Base-by-base conservation (phyloP, 2,888 invertebrate species). In the Eulithis testata region DNA sequence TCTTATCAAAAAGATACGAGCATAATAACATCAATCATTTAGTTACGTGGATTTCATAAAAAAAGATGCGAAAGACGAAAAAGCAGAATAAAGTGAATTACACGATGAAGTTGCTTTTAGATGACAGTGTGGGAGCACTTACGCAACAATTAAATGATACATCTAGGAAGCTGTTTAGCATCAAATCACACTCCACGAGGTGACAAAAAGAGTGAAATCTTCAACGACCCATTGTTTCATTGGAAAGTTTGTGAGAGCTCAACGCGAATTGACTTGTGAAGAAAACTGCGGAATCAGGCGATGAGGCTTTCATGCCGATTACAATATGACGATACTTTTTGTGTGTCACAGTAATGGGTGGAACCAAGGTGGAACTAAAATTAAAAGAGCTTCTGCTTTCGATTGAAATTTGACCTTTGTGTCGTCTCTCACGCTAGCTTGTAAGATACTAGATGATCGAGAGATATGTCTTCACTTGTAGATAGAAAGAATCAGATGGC, bases 181-280 rank as follows among this genome's bases (percentile, higher is more conserved):
- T 77, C 73, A 76, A 79, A 76, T 80, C 75, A 76, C 78, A 78
- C 79, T 53, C 75, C 79, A 76, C 79, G 79, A 73, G 79, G 85
- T 90, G 89, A 89, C 89, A 92, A 92, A 92, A 91, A 89, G 86
- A 90, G 91, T 89, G 91, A 93, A 92, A 92, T 87, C 87, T 80
- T 76, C 81, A 87, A 88, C 86, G 80, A 84, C 74, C 87, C 71
- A 92, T 93, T 93, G 92, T 92, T 78, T 85, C 73, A 67, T 73
- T 85, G 83, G 88, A 90, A 90, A 91, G 90, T 90, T 86, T 85
- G 89, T 91, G 91, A 84, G 91, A 90, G 82, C 51, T 52, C 44
- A 75, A 76, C 75, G 71, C 76, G 73, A 82, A 83, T 79, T 80
- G 76, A 80, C 79, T 75, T 76, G 80, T 71, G 77, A 73, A 79